Evolutionary conservation across 2,888 invertebrate genomes (phyloP).

Genomic region (Pocota personata): DNA sequence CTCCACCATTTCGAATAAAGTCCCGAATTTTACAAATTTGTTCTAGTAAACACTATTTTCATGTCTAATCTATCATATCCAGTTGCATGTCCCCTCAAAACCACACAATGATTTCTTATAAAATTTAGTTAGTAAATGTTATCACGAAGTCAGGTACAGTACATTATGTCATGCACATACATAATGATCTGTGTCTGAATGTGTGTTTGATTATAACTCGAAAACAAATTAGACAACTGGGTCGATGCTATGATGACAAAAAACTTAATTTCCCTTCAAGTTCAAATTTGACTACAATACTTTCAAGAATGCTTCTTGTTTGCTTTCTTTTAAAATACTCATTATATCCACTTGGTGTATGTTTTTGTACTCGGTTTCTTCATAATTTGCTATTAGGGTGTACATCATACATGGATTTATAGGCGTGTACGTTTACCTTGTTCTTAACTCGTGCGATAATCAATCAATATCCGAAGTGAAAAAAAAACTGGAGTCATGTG

Average conservation of each 20-base stretch:
- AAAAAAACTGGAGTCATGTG: slow-evolving; percentile 32
- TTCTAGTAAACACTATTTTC: too few relatives aligned
- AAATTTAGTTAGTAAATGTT: too few relatives aligned
- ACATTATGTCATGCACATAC: too few relatives aligned
- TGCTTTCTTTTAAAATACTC: background rate
- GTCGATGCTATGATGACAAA: background rate
- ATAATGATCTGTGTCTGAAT: too few relatives aligned
- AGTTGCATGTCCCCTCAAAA: too few relatives aligned
- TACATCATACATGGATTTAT: slow-evolving; percentile 30
- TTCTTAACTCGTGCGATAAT: slow-evolving; percentile 60
- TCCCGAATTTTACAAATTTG: too few relatives aligned
- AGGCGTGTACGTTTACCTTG: slow-evolving; percentile 47
- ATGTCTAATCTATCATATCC: too few relatives aligned
- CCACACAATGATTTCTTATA: too few relatives aligned
- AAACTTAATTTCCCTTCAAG: background rate
- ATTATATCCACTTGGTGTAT: background rate
- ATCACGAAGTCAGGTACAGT: too few relatives aligned
- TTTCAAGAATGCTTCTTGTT: background rate
- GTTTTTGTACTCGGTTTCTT: slow-evolving; percentile 6
- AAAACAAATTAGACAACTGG: too few relatives aligned
- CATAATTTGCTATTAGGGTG: slow-evolving; percentile 38
- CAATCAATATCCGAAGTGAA: slow-evolving; percentile 56
- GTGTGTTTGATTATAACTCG: too few relatives aligned
- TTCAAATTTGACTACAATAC: background rate
- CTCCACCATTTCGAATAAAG: too few relatives aligned